Base-by-base conservation (phyloP, 2,888 invertebrate genomes). In the Pegoplata infirma region DNA sequence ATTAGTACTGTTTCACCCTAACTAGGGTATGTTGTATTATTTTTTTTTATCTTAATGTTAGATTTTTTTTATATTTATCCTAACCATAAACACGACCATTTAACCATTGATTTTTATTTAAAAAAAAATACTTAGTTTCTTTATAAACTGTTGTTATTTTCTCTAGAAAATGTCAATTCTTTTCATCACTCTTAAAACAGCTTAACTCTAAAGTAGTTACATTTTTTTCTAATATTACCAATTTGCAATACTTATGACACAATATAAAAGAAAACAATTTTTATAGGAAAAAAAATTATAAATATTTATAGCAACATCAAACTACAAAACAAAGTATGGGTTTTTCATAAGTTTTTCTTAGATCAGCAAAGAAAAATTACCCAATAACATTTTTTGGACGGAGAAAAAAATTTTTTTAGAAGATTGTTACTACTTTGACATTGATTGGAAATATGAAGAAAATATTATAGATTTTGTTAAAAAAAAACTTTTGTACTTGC, bases 331-430 rank as follows among this genome's bases (percentile, higher is more conserved):
- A n/a, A n/a, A n/a, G n/a, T n/a, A 40, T 40, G 36, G n/a, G 36
- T 40, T 40, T 32, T n/a, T n/a, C 12, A 40, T 3, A 40, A n/a
- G 36, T 44, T 51, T 59, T 67, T 67, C 23, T 32, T 21, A 17
- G 51, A 53, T 28, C n/a, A 66, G 3, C 73, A 53, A 74, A 67
- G 14, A 71, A n/a, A 71, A 36, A 66, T 47, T 51, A 63, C 17
- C 16, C 32, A 23, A 17, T n/a, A 36, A 64, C 3, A 40, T n/a
- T 3, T 40, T 32, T 32, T 32, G 32, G 8, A n/a, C 23, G 23
- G 6, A 23, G 23, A 23, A 23, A 23, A 23, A 5, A 23, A 23
- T 23, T 23, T 23, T 23, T n/a, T n/a, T n/a, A n/a, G n/a, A n/a
- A n/a, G n/a, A n/a, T n/a, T n/a, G n/a, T n/a, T n/a, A n/a, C n/a